Conservation (phyloP, 2,888 invertebrate species). For the Ceraclea dissimilis region DNA sequence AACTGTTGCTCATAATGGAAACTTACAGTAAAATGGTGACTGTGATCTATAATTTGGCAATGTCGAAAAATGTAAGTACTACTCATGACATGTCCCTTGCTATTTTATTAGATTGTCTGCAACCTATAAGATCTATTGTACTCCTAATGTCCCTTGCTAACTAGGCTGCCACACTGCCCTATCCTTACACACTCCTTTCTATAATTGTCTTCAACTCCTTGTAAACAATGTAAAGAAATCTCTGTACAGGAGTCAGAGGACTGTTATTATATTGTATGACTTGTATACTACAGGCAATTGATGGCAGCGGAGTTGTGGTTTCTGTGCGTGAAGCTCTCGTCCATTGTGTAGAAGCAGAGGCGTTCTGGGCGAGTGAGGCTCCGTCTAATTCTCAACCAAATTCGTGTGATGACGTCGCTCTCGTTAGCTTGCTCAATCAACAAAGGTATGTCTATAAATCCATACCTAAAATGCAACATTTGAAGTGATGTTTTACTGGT, state of each 20-base stretch:
- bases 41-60: conserved; percentile 47
- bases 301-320: conserved; percentile 21
- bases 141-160: no score
- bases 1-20: conserved; percentile 81
- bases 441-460: conserved; percentile 13
- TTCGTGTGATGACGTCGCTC: conserved; percentile 18
- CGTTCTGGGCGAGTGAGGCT: conserved; percentile 22
- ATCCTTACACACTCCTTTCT: no score
- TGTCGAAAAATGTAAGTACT: conserved; percentile 40
- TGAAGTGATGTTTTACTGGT: no score
- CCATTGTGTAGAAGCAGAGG: conserved; percentile 18
- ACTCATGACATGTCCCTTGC: no score
- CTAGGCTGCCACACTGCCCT: background rate
- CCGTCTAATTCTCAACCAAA: conserved; percentile 8
- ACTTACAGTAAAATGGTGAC: conserved; percentile 77
- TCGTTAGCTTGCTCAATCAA: conserved; percentile 22
- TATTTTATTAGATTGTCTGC: no score
- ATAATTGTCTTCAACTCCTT: no score
- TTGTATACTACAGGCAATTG: conserved; percentile 15
- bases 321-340: conserved; percentile 20
- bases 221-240: no score
- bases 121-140: background rate
- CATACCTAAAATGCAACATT: no score
- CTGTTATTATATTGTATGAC: background rate
- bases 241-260: no score